These are phyloP conservation scores for Phalacrocorax carbo DNA, from an alignment of 2,113 vertebrate genomes.

Conservation along the genomic window DNA sequence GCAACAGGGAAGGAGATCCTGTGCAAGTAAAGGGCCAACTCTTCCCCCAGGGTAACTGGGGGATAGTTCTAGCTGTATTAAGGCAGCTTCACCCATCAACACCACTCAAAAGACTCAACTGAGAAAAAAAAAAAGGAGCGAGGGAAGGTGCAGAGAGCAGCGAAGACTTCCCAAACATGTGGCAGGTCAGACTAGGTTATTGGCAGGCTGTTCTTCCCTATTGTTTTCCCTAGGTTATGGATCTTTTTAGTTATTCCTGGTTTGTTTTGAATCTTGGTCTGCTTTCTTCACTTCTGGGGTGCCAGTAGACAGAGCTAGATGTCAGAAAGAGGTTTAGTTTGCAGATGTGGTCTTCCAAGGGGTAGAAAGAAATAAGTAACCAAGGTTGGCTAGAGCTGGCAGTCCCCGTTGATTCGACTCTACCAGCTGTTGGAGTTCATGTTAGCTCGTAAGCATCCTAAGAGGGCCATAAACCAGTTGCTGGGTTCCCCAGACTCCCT, in stretches of 20 bases:
- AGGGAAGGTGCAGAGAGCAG: background rate
- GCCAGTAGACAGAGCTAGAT: background rate
- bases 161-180: background rate
- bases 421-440: background rate
- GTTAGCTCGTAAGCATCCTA: background rate
- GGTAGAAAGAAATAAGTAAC: background rate
- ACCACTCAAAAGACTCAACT: background rate
- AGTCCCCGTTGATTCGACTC: background rate
- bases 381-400: background rate
- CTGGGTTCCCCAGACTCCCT: background rate
- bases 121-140: background rate
- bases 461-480: background rate
- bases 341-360: background rate
- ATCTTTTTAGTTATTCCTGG: background rate
- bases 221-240: background rate
- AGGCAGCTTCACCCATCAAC: background rate
- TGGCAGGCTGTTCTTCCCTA: constrained; percentile 15
- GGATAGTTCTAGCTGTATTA: background rate
- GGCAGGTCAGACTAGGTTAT: background rate
- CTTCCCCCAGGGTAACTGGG: background rate
- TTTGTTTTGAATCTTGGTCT: constrained; percentile 22
- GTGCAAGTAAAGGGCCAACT: background rate
- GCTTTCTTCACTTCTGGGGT: constrained; percentile 35
- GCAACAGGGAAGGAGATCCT: background rate
- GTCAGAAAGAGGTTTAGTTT: background rate